phyloP scores from a whole-genome alignment of 2,113 vertebrate species.

The Hiodon tergisus region DNA sequence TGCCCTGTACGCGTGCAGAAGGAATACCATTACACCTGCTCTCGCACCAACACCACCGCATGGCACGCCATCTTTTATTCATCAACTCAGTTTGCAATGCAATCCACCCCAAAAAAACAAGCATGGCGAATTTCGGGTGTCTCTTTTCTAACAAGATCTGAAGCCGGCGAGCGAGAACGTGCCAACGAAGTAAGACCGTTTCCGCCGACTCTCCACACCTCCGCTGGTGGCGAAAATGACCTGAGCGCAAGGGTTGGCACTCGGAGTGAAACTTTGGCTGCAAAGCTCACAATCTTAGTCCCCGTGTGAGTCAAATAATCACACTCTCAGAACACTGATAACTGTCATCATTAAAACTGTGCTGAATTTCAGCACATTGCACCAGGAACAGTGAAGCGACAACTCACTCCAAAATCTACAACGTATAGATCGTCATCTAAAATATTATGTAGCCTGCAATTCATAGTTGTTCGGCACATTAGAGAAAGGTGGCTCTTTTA shows the following conservation, averaged over 20 bases:
- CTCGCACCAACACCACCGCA: not conserved
- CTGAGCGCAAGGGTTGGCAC: no score
- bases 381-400: conserved; percentile 32
- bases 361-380: conserved; percentile 36
- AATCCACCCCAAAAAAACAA: no score
- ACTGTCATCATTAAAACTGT: not conserved
- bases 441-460: conserved; percentile 53
- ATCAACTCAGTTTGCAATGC: not conserved
- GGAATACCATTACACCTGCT: conserved; percentile 46
- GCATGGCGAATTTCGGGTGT: no score
- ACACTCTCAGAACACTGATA: not conserved
- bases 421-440: conserved; percentile 49
- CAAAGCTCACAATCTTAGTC: no score
- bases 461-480: conserved; percentile 36
- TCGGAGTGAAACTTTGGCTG: no score
- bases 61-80: not conserved
- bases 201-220: no score
- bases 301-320: no score
- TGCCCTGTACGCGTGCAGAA: conserved; percentile 48
- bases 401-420: conserved; percentile 41
- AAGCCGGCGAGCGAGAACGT: no score
- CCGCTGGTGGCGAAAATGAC: no score
- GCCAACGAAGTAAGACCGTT: no score
- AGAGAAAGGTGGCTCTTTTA: conserved; percentile 54
- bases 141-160: no score